These are phyloP conservation scores for Macrosoma leucophasiata DNA, from an alignment of 2,888 invertebrate genomes.

Conservation along the genomic window DNA sequence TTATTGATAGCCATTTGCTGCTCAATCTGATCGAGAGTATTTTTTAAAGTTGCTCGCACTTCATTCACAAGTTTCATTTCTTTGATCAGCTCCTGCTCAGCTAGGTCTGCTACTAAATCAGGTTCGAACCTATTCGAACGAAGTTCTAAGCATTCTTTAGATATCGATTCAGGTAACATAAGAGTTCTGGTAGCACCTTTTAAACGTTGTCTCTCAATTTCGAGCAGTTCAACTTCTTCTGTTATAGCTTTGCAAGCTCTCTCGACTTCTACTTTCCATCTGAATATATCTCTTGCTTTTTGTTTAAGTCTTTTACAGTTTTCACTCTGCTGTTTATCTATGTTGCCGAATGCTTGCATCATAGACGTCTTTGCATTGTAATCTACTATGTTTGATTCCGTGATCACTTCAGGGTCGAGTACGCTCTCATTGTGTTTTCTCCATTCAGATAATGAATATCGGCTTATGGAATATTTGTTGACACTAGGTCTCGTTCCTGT, in stretches of 20 bases:
- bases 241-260: slow-evolving; percentile 79
- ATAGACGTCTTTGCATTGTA: slow-evolving; percentile 79
- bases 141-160: slow-evolving; percentile 83
- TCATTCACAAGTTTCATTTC: slow-evolving; percentile 83
- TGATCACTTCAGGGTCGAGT: slow-evolving; percentile 66
- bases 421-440: slow-evolving; percentile 74
- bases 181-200: slow-evolving; percentile 81
- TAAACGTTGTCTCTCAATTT: slow-evolving; percentile 80
- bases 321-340: slow-evolving; percentile 81
- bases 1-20: slow-evolving; percentile 83
- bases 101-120: slow-evolving; percentile 84
- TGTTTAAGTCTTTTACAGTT: slow-evolving; percentile 79
- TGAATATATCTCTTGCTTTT: slow-evolving; percentile 80
- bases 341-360: slow-evolving; percentile 77
- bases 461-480: slow-evolving; percentile 84
- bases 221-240: slow-evolving; percentile 81
- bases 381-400: slow-evolving; percentile 73
- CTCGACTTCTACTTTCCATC: slow-evolving; percentile 86
- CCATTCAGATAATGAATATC: slow-evolving; percentile 85
- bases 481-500: slow-evolving; percentile 85
- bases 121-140: slow-evolving; percentile 81
- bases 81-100: slow-evolving; percentile 85
- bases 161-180: slow-evolving; percentile 83
- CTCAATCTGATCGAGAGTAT: slow-evolving; percentile 80
- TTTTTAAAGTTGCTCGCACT: slow-evolving; percentile 77